Conservation (phyloP, 2,113 vertebrate genomes). For the Nesogale talazaci region DNA sequence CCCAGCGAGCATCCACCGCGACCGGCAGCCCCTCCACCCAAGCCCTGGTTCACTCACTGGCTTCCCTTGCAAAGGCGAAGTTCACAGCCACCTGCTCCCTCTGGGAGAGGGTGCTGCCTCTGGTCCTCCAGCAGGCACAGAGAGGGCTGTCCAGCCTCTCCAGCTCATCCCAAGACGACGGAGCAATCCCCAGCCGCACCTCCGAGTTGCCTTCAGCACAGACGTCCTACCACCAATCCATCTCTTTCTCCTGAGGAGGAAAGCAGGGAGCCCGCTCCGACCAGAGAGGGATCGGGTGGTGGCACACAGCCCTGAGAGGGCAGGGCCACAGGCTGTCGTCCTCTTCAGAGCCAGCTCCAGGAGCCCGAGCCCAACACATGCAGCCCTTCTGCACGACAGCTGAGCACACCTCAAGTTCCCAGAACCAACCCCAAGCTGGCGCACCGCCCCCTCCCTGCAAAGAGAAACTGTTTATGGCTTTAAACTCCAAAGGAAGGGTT, state of each 20-base stretch:
- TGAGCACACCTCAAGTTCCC: conserved; percentile 24
- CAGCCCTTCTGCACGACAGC: neutral
- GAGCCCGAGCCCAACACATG: too few species aligned
- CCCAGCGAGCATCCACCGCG: neutral
- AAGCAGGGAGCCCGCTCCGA: conserved; percentile 24
- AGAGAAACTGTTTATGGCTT: conserved; percentile 63
- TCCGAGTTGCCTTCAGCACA: conserved; percentile 75
- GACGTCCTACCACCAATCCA: conserved; percentile 79
- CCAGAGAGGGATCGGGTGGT: conserved; percentile 53
- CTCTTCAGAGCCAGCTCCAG: conserved; percentile 16
- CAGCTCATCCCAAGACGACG: conserved; percentile 67
- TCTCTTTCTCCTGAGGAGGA: conserved; percentile 68
- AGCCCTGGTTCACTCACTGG: conserved; percentile 84
- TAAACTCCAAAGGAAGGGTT: conserved; percentile 44
- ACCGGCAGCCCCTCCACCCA: conserved; percentile 3
- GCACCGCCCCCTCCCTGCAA: neutral
- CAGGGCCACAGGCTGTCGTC: conserved; percentile 16
- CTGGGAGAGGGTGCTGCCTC: conserved; percentile 61
- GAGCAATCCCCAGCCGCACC: conserved; percentile 80
- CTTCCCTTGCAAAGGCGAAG: conserved; percentile 44
- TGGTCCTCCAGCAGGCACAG: conserved; percentile 58
- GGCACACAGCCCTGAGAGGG: conserved; percentile 51
- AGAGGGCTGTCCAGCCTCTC: conserved; percentile 56
- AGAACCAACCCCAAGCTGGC: neutral
- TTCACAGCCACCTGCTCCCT: conserved; percentile 76